Evolutionary conservation across 2,888 invertebrate species (phyloP), one percentile per base, ranked within the genome.

Genomic region (Drosophila bunnanda): DNA sequence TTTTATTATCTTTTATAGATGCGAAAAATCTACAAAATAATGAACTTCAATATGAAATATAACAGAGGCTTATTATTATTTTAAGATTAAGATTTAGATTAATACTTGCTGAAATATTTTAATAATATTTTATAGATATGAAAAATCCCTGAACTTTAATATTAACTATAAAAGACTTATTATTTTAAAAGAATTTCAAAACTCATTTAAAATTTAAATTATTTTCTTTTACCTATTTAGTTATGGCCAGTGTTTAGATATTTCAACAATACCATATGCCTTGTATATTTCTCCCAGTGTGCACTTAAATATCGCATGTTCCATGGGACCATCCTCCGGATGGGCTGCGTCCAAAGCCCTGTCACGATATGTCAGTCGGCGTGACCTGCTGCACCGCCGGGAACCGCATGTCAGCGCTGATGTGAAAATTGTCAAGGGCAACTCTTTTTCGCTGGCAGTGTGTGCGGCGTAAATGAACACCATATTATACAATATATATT

Each of bases 391-490:
- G 48, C 65, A 13, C 64, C 65, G 50, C 20, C 15, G 64, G 65
- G 50, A 43, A 41, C 48, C 65, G 20, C 64, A 65, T 50, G 65
- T 65, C 64, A 65, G 25, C 50, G 65, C 20, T 65, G 64, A 65
- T 41, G 64, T 48, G 39, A 34, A 65, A 65, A 65, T 65, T 65
- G 64, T 65, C 50, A 65, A 52, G 64, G 64, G 50, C 66, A 32
- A 64, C 48, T 28, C 48, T 34, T 65, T 50, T 50, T 50, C 32
- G 39, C 39, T 59, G 4, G 36, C 30, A 30, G 8, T 28, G 28
- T 28, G 28, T 22, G 32, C 34, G 43, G 32, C 44, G 43, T 13
- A 17, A 57, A 44, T 30, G 36, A 20, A 39, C 38, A 59, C 32
- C 32, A 25, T 59, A 43, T 43, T 53, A 36, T 13, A 53, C 25